phyloP scores from a whole-genome alignment of 2,113 vertebrate genomes.

The Trichechus manatus region DNA sequence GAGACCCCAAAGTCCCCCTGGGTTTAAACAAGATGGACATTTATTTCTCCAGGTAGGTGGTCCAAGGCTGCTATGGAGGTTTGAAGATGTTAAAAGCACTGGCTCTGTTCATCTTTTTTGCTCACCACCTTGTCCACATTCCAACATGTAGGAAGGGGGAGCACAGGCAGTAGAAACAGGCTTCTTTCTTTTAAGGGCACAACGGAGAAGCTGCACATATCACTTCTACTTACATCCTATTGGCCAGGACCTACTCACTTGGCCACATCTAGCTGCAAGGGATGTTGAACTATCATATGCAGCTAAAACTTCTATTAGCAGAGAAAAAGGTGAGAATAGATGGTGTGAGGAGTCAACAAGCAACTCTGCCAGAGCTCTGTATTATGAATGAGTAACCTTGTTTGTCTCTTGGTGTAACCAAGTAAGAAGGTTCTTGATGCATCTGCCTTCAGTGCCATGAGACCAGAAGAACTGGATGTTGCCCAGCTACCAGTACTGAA shows the following conservation, averaged over 20 bases:
- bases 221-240: background rate
- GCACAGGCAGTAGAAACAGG: background rate
- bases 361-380: background rate
- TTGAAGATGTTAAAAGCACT: background rate
- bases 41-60: conserved; percentile 12
- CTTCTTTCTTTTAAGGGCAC: background rate
- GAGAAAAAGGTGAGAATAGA: conserved; percentile 8
- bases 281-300: background rate
- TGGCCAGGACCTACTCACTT: background rate
- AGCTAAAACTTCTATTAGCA: conserved; percentile 7
- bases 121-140: background rate
- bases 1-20: background rate
- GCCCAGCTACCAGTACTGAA: no score
- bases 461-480: no score
- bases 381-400: background rate
- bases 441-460: no score
- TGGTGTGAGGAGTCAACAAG: background rate
- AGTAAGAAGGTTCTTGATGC: background rate
- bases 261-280: background rate
- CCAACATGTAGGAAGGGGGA: background rate
- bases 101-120: background rate
- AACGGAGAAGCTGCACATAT: background rate
- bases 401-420: background rate
- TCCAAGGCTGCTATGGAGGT: background rate
- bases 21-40: background rate